Percentiles rank a stretch among this genome's conserved stretches.
Evolutionary conservation across 2,888 invertebrate genomes (phyloP).

Genomic region (Drosophila falleni): DNA sequence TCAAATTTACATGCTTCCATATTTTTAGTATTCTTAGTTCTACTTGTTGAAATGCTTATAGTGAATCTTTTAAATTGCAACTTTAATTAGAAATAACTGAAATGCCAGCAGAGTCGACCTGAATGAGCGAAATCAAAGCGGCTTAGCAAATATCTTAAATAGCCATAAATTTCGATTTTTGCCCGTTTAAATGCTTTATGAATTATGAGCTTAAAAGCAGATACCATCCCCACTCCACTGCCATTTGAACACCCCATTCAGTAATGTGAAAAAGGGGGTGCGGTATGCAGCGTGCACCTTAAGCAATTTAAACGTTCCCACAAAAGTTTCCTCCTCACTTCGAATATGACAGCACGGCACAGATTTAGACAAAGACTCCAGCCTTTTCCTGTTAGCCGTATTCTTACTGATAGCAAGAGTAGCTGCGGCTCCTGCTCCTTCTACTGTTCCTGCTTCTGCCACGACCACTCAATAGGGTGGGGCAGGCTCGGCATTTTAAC

Average conservation of each 20-base stretch:
- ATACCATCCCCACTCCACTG: constrained; percentile 23
- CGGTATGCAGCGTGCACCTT: constrained; percentile 67
- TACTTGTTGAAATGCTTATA: not conserved
- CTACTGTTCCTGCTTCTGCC: not conserved
- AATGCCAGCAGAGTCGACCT: constrained; percentile 32
- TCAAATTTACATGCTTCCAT: not conserved
- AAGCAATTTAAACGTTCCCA: constrained; percentile 76
- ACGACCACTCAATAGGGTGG: constrained; percentile 4
- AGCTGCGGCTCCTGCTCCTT: constrained; percentile 22
- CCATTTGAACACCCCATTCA: constrained; percentile 14
- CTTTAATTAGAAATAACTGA: constrained; percentile 57
- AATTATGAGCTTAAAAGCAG: constrained; percentile 83
- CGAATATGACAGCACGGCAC: constrained; percentile 63
- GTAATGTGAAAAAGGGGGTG: constrained; percentile 28
- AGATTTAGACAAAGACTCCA: constrained; percentile 75
- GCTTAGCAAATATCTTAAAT: constrained; percentile 81
- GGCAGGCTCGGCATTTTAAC: constrained; percentile 58
- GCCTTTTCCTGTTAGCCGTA: constrained; percentile 45
- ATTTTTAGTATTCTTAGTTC: not conserved
- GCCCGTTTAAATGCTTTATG: constrained; percentile 84
- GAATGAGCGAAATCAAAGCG: constrained; percentile 52
- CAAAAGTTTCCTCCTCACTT: constrained; percentile 52
- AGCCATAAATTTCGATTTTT: constrained; percentile 85
- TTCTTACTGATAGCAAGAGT: constrained; percentile 65
- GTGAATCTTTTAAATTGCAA: not conserved